Conservation (phyloP, 1,140 invertebrate genomes). For the Epicauta chinensis region DNA sequence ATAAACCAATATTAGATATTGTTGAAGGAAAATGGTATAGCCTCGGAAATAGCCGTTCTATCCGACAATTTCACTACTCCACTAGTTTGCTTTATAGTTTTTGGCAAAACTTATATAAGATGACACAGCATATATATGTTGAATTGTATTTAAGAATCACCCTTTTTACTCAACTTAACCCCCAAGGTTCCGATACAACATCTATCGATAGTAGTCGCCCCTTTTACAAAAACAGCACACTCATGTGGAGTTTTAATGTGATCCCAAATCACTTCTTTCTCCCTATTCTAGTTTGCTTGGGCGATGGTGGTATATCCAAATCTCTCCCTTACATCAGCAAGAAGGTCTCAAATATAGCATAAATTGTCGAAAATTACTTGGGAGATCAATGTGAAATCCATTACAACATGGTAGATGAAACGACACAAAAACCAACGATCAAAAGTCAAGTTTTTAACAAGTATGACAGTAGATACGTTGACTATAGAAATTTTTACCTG, state of each 20-base stretch:
- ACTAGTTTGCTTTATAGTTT: slow-evolving; percentile 18
- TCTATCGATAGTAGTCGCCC: not conserved
- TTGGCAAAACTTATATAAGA: slow-evolving; percentile 12
- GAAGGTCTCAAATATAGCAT: too few relatives aligned
- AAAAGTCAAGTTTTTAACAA: too few relatives aligned
- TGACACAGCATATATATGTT: slow-evolving; percentile 10
- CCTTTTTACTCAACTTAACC: slow-evolving; percentile 12
- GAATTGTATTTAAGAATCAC: slow-evolving; percentile 16
- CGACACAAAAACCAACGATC: too few relatives aligned
- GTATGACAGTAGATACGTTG: too few relatives aligned
- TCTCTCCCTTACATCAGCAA: too few relatives aligned
- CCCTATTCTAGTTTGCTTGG: slow-evolving; percentile 2
- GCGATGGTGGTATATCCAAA: too few relatives aligned
- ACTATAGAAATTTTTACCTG: too few relatives aligned
- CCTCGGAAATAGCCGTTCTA: slow-evolving; percentile 8
- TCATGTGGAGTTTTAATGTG: slow-evolving; percentile 18
- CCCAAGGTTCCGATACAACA: slow-evolving; percentile 12
- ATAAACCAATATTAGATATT: slow-evolving; percentile 21
- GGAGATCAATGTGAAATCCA: too few relatives aligned
- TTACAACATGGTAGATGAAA: too few relatives aligned
- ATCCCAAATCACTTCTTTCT: slow-evolving; percentile 8
- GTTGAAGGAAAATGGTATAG: slow-evolving; percentile 10
- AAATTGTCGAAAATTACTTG: too few relatives aligned
- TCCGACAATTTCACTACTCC: not conserved
- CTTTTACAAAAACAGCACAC: slow-evolving; percentile 7